These are phyloP conservation scores for Girardinus metallicus DNA, from an alignment of 2,797 vertebrate species.

Conservation along the genomic window DNA sequence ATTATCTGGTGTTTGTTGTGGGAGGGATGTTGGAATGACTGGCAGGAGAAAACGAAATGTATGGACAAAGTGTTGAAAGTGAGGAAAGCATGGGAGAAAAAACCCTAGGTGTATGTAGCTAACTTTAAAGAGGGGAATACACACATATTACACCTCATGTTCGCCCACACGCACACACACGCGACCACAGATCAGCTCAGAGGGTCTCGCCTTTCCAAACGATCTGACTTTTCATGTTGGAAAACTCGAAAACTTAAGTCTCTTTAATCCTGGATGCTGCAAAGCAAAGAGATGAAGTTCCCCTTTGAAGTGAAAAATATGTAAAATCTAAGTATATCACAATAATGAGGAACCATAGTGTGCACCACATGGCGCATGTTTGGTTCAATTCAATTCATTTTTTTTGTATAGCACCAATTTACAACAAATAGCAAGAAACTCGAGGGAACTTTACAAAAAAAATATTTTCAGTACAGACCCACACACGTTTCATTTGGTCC, in stretches of 20 bases:
- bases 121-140: constrained; percentile 15
- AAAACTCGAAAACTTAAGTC: constrained; percentile 15
- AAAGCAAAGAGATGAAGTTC: background rate
- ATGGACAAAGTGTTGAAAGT: constrained; percentile 44
- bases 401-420: constrained; percentile 12
- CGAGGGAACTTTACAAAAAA: background rate
- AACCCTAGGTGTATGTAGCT: constrained; percentile 16
- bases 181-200: constrained; percentile 38
- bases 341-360: background rate
- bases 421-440: background rate
- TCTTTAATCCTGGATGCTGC: constrained; percentile 1
- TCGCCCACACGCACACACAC: background rate
- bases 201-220: constrained; percentile 64
- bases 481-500: background rate
- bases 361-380: background rate
- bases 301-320: too few species aligned
- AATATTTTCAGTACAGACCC: background rate
- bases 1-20: constrained; percentile 49
- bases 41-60: background rate
- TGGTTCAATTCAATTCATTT: background rate
- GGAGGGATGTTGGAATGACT: constrained; percentile 10
- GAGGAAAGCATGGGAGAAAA: constrained; percentile 44
- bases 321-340: background rate
- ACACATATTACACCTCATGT: background rate
- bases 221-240: constrained; percentile 9